Percentiles rank a stretch among this genome's conserved stretches.
These are phyloP conservation scores for Parelbella ahira DNA, from an alignment of 2,888 invertebrate species.

Conservation along the genomic window DNA sequence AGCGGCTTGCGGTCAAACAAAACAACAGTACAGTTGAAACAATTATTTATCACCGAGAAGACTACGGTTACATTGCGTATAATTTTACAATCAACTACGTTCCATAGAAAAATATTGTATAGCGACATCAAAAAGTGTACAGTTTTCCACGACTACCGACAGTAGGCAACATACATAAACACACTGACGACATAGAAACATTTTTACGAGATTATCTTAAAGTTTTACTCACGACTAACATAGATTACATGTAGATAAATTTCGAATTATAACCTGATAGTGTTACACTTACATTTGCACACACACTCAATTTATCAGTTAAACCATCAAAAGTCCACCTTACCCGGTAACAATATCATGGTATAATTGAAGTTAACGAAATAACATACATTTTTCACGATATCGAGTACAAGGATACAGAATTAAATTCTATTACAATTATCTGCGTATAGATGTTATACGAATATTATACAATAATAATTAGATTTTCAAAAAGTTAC, in stretches of 20 bases:
- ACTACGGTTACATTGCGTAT: conserved; percentile 22
- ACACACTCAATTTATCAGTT: too few species aligned
- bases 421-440: conserved; percentile 13
- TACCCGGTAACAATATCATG: conserved; percentile 17
- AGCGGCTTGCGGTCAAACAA: conserved; percentile 6
- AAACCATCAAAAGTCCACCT: too few species aligned
- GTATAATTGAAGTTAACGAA: conserved; percentile 16
- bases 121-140: conserved; percentile 59
- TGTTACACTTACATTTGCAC: neutral
- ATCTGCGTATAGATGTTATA: conserved; percentile 3
- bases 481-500: conserved; percentile 19
- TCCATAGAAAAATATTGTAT: conserved; percentile 45
- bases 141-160: conserved; percentile 34
- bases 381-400: conserved; percentile 17
- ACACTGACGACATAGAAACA: conserved; percentile 33
- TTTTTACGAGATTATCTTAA: too few species aligned
- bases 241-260: too few species aligned
- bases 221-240: too few species aligned
- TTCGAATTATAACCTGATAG: conserved; percentile 15
- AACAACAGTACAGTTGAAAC: conserved; percentile 5
- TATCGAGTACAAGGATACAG: conserved; percentile 13
- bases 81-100: conserved; percentile 21
- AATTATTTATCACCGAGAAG: conserved; percentile 13
- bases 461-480: conserved; percentile 11
- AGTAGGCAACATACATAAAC: conserved; percentile 24